phyloP scores from a whole-genome alignment of 2,113 vertebrate genomes.

The Meles meles region DNA sequence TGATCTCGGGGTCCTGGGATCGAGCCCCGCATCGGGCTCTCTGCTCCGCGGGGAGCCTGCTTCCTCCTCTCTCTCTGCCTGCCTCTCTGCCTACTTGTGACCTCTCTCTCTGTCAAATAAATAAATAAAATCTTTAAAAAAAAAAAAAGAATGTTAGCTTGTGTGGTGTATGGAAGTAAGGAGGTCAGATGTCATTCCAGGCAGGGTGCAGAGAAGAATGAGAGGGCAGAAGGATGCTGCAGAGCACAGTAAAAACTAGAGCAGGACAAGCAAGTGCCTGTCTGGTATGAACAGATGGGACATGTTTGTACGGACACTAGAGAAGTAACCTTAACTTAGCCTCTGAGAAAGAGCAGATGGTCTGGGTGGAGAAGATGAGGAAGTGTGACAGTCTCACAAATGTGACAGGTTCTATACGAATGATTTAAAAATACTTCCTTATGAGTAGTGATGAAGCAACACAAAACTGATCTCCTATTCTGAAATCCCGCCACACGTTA shows the following conservation, averaged over 20 bases:
- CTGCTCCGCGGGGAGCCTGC: too few species aligned
- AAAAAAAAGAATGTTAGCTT: too few species aligned
- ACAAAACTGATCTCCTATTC: background rate
- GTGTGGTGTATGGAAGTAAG: background rate
- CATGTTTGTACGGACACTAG: background rate
- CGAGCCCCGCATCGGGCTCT: too few species aligned
- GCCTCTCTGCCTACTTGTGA: too few species aligned
- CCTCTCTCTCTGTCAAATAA: too few species aligned
- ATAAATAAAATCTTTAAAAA: too few species aligned
- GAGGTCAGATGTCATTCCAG: background rate
- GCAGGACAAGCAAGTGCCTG: background rate
- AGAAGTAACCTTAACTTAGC: background rate
- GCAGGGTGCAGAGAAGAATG: background rate
- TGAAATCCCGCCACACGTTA: background rate
- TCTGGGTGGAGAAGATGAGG: background rate
- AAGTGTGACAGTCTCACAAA: background rate
- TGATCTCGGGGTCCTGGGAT: too few species aligned
- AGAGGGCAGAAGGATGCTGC: background rate
- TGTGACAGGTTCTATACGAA: background rate
- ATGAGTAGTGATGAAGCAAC: background rate
- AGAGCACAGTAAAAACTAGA: background rate
- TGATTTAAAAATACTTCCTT: background rate
- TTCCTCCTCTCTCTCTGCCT: too few species aligned
- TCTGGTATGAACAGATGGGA: background rate
- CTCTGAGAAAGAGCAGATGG: background rate